These are phyloP conservation scores for Tenrec ecaudatus DNA, from an alignment of 2,113 vertebrate species.

Conservation along the genomic window DNA sequence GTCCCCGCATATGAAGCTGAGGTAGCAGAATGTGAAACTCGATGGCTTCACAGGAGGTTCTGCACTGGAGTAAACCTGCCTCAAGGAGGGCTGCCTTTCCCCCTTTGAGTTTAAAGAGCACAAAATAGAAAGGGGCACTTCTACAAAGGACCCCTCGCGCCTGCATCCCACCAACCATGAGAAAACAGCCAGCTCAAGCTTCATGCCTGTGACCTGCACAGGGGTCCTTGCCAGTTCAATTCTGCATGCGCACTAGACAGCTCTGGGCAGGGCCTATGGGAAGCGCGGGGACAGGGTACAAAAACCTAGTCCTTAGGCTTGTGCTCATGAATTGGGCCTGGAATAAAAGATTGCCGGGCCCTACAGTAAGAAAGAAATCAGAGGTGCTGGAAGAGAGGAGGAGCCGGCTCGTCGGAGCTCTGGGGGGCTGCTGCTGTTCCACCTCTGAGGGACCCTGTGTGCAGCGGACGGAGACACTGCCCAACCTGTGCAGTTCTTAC, in stretches of 20 bases:
- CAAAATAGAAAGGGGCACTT: slow-evolving; percentile 24
- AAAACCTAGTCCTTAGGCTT: not conserved
- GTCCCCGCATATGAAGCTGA: slow-evolving; percentile 28
- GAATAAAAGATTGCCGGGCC: not conserved
- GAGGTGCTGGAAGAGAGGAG: not conserved
- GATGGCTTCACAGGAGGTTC: not conserved
- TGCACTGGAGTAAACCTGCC: not conserved
- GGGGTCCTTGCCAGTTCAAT: not conserved
- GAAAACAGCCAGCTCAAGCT: not conserved
- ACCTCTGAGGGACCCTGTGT: too few relatives aligned
- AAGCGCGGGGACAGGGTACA: too few relatives aligned
- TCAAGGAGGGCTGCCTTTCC: not conserved
- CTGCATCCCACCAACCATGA: not conserved
- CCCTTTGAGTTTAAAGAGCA: slow-evolving; percentile 34
- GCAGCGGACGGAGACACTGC: too few relatives aligned
- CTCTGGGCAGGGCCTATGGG: too few relatives aligned
- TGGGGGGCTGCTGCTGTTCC: too few relatives aligned
- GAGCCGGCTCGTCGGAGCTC: not conserved
- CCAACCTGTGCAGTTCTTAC: too few relatives aligned
- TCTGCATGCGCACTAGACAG: not conserved
- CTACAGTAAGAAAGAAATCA: not conserved
- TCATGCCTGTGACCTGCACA: too few relatives aligned
- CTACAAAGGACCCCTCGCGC: not conserved
- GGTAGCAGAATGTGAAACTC: slow-evolving; percentile 63
- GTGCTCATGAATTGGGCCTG: not conserved